Evolutionary conservation across 2,888 invertebrate species (phyloP).

Genomic region (Penaeus monodon): DNA sequence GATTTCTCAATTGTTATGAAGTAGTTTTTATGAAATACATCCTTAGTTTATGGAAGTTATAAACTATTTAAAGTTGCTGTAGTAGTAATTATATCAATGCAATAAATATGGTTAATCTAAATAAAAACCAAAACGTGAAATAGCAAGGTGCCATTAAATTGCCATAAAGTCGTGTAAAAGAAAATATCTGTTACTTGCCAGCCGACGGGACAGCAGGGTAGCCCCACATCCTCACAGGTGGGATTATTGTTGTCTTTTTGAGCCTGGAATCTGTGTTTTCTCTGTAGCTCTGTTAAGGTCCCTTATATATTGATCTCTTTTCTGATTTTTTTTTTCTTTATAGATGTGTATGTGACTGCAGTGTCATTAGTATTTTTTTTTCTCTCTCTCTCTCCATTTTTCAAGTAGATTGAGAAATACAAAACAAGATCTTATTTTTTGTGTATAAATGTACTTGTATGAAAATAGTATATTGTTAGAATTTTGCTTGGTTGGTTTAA

Average conservation of each 20-base stretch:
- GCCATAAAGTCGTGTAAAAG: background rate
- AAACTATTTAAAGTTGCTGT: background rate
- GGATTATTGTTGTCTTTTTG: slow-evolving; percentile 12
- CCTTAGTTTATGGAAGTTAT: too few species aligned
- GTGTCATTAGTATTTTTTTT: background rate
- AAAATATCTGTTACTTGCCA: slow-evolving; percentile 12
- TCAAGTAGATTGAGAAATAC: too few species aligned
- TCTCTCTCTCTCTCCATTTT: too few species aligned
- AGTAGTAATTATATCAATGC: too few species aligned
- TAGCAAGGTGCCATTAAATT: background rate
- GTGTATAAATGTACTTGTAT: too few species aligned
- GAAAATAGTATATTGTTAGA: too few species aligned
- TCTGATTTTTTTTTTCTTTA: background rate
- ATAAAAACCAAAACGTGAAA: too few species aligned
- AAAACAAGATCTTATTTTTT: too few species aligned
- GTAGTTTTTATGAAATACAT: too few species aligned
- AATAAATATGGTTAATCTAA: too few species aligned
- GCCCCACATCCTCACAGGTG: slow-evolving; percentile 53
- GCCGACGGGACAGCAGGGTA: slow-evolving; percentile 50
- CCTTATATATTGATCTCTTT: background rate
- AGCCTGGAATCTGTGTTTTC: background rate
- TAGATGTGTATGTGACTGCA: background rate
- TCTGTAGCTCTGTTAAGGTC: background rate
- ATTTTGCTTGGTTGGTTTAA: too few species aligned
- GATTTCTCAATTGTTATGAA: too few species aligned